Percentiles rank a stretch among this genome's conserved stretches.
Evolutionary conservation across 2,888 invertebrate genomes (phyloP).

Genomic region (Ochropleura leucogaster): DNA sequence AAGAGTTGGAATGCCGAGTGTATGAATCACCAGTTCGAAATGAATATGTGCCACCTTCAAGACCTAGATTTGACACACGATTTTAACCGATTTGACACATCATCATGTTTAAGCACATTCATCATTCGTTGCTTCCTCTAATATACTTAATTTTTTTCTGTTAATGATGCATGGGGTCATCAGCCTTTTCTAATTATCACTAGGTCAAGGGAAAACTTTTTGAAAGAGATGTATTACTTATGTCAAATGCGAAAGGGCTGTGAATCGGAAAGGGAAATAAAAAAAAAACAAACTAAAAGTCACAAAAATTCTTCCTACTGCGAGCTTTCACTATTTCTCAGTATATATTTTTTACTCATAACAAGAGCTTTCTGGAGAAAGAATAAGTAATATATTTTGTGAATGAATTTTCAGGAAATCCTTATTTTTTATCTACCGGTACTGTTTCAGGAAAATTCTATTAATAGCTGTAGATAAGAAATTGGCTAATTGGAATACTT

Average conservation of each 20-base stretch:
- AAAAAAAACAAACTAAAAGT: neutral
- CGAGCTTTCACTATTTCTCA: neutral
- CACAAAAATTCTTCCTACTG: neutral
- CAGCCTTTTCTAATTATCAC: neutral
- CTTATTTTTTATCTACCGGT: neutral
- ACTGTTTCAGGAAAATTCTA: slow-evolving; percentile 19
- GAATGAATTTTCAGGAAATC: slow-evolving; percentile 10
- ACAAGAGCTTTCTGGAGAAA: slow-evolving; percentile 3
- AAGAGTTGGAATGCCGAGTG: slow-evolving; percentile 42
- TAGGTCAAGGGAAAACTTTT: neutral
- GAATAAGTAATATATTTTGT: slow-evolving; percentile 6
- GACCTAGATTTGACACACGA: slow-evolving; percentile 51
- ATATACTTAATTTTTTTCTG: slow-evolving; percentile 25
- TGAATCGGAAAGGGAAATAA: neutral
- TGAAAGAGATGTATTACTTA: neutral
- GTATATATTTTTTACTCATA: slow-evolving; percentile 10
- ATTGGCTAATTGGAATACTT: slow-evolving; percentile 27
- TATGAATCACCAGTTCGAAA: slow-evolving; percentile 57
- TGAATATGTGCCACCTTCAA: slow-evolving; percentile 25
- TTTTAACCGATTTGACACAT: slow-evolving; percentile 32
- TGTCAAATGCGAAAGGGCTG: neutral
- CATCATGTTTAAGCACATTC: slow-evolving; percentile 32
- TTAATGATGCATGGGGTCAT: slow-evolving; percentile 10
- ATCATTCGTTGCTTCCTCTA: slow-evolving; percentile 20
- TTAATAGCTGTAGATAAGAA: slow-evolving; percentile 12